Percentiles rank a stretch among this genome's conserved stretches.
Evolutionary conservation across 2,888 invertebrate species (phyloP).

Genomic region (Trachelus tabidus): DNA sequence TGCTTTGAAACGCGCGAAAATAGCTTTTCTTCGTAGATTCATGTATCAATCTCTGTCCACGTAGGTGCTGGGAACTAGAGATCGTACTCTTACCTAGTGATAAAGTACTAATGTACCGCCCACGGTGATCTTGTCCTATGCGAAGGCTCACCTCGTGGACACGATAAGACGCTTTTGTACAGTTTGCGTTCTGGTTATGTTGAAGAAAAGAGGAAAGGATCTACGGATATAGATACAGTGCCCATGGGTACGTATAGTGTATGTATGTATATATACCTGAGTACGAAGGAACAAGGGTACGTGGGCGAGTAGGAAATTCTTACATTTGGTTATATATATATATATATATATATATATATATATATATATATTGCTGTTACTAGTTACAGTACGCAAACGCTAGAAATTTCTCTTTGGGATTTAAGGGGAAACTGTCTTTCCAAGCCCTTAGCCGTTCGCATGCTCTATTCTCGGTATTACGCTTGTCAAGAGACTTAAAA

Average conservation of each 20-base stretch:
- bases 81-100: constrained; percentile 9
- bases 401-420: not conserved
- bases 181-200: not conserved
- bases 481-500: not conserved
- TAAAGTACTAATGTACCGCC: constrained; percentile 38
- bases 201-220: not conserved
- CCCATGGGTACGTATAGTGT: not conserved
- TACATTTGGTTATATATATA: not conserved
- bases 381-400: not conserved
- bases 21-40: not conserved
- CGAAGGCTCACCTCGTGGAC: constrained; percentile 26
- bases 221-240: not conserved
- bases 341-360: too few relatives aligned
- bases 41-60: not conserved
- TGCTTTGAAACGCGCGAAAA: not conserved
- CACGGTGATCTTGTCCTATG: constrained; percentile 32
- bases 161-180: constrained; percentile 26
- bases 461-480: not conserved
- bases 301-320: not conserved
- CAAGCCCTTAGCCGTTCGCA: not conserved
- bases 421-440: not conserved
- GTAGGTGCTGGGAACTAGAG: not conserved
- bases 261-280: not conserved
- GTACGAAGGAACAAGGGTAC: not conserved
- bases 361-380: not conserved